Percentiles rank a stretch among this genome's conserved stretches.
phyloP scores from a whole-genome alignment of 2,888 invertebrate genomes.

The Glyphotaelius pellucidus region DNA sequence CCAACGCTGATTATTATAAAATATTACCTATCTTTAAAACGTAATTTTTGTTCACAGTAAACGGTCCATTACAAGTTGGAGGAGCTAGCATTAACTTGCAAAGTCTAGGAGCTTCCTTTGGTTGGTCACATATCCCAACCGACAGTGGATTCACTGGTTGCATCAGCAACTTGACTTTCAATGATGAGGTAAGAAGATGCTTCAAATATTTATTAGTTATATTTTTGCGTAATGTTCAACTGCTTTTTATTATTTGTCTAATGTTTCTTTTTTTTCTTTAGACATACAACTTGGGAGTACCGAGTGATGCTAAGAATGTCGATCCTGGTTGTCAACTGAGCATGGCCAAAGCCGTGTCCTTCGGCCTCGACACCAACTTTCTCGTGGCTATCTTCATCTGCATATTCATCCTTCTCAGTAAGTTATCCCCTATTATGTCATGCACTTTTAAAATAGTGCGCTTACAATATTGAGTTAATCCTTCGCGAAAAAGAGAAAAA shows the following conservation, averaged over 20 bases:
- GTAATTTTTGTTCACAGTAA: slow-evolving; percentile 75
- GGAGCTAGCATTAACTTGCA: slow-evolving; percentile 83
- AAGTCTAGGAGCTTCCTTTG: slow-evolving; percentile 79
- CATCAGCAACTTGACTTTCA: slow-evolving; percentile 93
- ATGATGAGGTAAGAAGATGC: slow-evolving; percentile 79
- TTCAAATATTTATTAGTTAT: neutral
- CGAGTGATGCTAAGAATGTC: slow-evolving; percentile 84
- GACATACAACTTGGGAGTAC: slow-evolving; percentile 93
- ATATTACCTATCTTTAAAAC: neutral
- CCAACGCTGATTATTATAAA: neutral
- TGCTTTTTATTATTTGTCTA: slow-evolving; percentile 9
- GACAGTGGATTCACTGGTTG: slow-evolving; percentile 90
- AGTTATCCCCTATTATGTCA: slow-evolving; percentile 72
- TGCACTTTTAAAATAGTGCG: neutral
- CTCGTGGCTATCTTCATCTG: slow-evolving; percentile 94
- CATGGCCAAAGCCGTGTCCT: slow-evolving; percentile 86
- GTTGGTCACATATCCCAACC: slow-evolving; percentile 85
- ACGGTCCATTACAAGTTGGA: slow-evolving; percentile 92
- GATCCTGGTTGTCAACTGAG: slow-evolving; percentile 86
- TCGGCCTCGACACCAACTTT: slow-evolving; percentile 91
- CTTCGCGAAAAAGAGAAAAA: neutral
- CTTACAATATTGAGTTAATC: neutral
- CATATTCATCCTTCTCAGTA: slow-evolving; percentile 88
- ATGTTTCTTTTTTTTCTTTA: slow-evolving; percentile 70
- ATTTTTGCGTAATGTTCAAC: slow-evolving; percentile 58